phyloP scores from a whole-genome alignment of 2,888 invertebrate genomes.

The Thecocarcelia acutangulata region DNA sequence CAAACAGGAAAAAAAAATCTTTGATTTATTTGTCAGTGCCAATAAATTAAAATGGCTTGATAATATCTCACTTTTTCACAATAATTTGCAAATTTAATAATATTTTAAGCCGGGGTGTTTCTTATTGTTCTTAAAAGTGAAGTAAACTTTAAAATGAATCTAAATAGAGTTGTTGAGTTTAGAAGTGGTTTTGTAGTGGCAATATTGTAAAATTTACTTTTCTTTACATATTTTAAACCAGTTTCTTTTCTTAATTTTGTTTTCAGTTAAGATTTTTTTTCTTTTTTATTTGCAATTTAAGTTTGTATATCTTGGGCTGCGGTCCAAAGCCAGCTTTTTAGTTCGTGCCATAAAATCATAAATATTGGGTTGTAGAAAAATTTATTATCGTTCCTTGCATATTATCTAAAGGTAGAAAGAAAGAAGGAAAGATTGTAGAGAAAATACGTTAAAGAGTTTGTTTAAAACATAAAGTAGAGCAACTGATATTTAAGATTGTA shows the following conservation, averaged over 20 bases:
- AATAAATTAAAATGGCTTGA: background rate
- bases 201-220: constrained; percentile 50
- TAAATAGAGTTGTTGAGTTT: background rate
- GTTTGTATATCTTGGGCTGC: constrained; percentile 43
- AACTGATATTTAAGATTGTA: too few relatives aligned
- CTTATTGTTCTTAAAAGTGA: constrained; percentile 9
- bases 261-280: background rate
- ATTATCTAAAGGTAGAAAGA: too few relatives aligned
- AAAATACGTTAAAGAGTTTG: too few relatives aligned
- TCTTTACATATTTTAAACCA: constrained; percentile 58
- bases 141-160: background rate
- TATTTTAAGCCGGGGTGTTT: too few relatives aligned
- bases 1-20: constrained; percentile 3
- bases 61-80: background rate
- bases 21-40: background rate
- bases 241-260: constrained; percentile 30
- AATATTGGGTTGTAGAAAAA: constrained; percentile 12
- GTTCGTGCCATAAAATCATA: constrained; percentile 32
- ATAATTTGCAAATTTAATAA: too few relatives aligned
- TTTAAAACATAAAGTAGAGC: too few relatives aligned
- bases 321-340: constrained; percentile 47
- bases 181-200: background rate
- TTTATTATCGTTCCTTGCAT: background rate
- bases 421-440: too few relatives aligned
- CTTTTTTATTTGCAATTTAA: constrained; percentile 43